A percentile compares a stretch with the other conserved stretches of the same genome.
Conservation (phyloP, 2,888 invertebrate genomes). For the Dolichomitus sp. region DNA sequence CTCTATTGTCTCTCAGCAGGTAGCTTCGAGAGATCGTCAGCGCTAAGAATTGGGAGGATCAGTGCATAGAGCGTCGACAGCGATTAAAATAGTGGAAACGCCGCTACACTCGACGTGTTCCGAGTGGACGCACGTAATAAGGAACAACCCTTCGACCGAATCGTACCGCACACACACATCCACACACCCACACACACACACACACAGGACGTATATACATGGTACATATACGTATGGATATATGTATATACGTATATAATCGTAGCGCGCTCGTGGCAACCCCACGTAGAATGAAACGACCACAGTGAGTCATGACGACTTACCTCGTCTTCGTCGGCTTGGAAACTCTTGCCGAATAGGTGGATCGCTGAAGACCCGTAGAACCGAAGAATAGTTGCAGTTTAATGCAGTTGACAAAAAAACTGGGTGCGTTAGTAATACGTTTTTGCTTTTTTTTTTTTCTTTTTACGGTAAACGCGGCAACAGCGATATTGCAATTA, state of each 20-base stretch:
- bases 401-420: conserved; percentile 68
- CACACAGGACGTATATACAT: neutral
- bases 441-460: conserved; percentile 1
- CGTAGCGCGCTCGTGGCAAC: conserved; percentile 35
- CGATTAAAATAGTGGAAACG: conserved; percentile 27
- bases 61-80: conserved; percentile 7
- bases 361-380: conserved; percentile 70
- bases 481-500: conserved; percentile 11
- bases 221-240: neutral
- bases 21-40: conserved; percentile 15
- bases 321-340: conserved; percentile 63
- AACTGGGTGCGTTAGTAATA: conserved; percentile 39
- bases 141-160: conserved; percentile 33
- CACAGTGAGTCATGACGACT: conserved; percentile 33
- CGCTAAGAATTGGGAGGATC: neutral
- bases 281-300: conserved; percentile 28
- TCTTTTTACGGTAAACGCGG: conserved; percentile 40
- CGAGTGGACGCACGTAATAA: conserved; percentile 5
- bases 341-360: conserved; percentile 62
- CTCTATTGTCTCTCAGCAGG: neutral
- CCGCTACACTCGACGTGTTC: neutral
- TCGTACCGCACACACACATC: conserved; percentile 12
- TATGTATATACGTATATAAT: conserved; percentile 4
- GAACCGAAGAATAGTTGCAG: conserved; percentile 84
- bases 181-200: neutral